These are phyloP conservation scores for Alloplasta piceator DNA, from an alignment of 2,888 invertebrate genomes.

Conservation along the genomic window DNA sequence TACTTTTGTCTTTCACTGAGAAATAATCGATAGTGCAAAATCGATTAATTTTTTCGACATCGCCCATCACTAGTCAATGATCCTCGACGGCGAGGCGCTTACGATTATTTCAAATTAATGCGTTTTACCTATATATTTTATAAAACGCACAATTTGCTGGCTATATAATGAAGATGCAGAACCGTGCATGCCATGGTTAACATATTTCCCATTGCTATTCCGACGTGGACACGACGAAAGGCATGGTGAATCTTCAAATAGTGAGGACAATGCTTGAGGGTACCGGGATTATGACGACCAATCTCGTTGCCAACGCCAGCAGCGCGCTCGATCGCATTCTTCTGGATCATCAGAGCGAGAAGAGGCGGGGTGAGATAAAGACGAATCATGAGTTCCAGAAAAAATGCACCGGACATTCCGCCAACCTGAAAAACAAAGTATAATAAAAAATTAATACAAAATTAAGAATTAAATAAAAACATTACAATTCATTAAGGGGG, in stretches of 20 bases:
- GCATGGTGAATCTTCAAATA: slow-evolving; percentile 90
- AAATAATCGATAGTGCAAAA: slow-evolving; percentile 10
- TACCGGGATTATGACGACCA: slow-evolving; percentile 89
- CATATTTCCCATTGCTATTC: slow-evolving; percentile 92
- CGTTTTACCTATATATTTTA: slow-evolving; percentile 63
- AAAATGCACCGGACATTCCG: slow-evolving; percentile 87
- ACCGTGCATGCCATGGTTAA: slow-evolving; percentile 88
- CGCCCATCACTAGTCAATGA: too few species aligned
- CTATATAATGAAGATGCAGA: slow-evolving; percentile 88
- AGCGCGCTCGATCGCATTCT: slow-evolving; percentile 90
- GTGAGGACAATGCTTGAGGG: slow-evolving; percentile 90
- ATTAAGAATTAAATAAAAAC: not conserved
- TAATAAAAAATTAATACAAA: slow-evolving; percentile 24
- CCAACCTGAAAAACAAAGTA: slow-evolving; percentile 85
- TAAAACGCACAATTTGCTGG: slow-evolving; percentile 83
- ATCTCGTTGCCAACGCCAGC: slow-evolving; percentile 92
- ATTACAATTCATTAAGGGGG: too few species aligned
- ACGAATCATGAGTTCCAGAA: slow-evolving; percentile 90
- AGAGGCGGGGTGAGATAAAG: slow-evolving; percentile 91
- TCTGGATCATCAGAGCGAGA: slow-evolving; percentile 89
- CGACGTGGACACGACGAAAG: slow-evolving; percentile 91
- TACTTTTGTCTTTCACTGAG: too few species aligned
- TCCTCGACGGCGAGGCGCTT: not conserved
- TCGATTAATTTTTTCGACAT: too few species aligned
- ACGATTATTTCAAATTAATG: not conserved